Conservation (phyloP, 2,113 vertebrate genomes). For the Lucifuga dentata region DNA sequence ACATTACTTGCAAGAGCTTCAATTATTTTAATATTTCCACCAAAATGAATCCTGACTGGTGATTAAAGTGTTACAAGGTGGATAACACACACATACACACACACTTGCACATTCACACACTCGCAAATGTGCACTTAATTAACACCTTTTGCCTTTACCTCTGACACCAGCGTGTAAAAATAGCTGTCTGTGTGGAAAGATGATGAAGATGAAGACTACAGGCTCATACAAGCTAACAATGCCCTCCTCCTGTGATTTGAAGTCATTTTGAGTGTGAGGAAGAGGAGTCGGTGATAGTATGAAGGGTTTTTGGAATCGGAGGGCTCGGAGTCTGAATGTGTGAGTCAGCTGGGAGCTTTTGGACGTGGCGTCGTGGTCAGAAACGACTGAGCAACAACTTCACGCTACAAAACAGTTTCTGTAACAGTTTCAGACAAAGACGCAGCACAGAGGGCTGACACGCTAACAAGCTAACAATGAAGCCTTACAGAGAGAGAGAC, state of each 20-base stretch:
- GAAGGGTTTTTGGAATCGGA: background rate
- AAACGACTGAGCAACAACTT: constrained; percentile 28
- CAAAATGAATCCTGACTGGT: too few species aligned
- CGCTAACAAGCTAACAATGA: background rate
- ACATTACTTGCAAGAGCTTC: too few species aligned
- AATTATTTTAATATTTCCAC: too few species aligned
- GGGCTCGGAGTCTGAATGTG: constrained; percentile 19
- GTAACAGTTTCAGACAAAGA: constrained; percentile 32
- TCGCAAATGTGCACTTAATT: background rate
- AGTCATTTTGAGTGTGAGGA: background rate
- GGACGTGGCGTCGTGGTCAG: constrained; percentile 35
- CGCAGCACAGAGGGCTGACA: background rate
- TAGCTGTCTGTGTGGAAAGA: constrained; percentile 5
- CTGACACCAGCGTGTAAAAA: background rate
- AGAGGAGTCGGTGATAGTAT: too few species aligned
- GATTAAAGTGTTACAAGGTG: too few species aligned
- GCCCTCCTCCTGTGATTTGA: constrained; percentile 7
- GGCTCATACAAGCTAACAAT: constrained; percentile 15
- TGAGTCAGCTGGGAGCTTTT: constrained; percentile 27
- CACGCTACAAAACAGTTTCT: constrained; percentile 55
- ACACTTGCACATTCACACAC: background rate
- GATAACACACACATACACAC: too few species aligned
- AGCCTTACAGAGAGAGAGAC: background rate
- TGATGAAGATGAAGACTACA: constrained; percentile 21
- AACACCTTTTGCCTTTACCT: background rate